These are phyloP conservation scores for Drosophila carrolli DNA, from an alignment of 1,140 invertebrate genomes.

Conservation along the genomic window DNA sequence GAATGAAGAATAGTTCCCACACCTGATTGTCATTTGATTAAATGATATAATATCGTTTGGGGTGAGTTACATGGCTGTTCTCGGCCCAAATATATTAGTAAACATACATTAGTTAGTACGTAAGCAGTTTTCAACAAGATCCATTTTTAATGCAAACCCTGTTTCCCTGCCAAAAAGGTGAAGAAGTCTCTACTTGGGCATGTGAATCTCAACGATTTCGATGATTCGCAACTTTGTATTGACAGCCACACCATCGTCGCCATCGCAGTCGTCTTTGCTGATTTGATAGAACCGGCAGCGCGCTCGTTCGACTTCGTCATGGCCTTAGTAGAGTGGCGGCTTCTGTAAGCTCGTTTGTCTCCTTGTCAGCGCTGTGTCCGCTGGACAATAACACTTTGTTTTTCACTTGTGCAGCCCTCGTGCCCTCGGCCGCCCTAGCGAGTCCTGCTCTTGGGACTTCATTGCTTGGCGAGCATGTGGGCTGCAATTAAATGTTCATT, in stretches of 20 bases:
- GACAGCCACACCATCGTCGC: not conserved
- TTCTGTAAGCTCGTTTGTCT: slow-evolving; percentile 54
- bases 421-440: not conserved
- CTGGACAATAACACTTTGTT: slow-evolving; percentile 64
- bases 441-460: slow-evolving; percentile 8
- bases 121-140: not conserved
- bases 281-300: not conserved
- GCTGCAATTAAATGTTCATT: slow-evolving; percentile 76
- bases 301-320: slow-evolving; percentile 32
- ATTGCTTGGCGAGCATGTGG: slow-evolving; percentile 65
- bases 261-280: not conserved
- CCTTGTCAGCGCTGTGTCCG: slow-evolving; percentile 28
- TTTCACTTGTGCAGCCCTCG: slow-evolving; percentile 52
- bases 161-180: not conserved
- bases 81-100: not conserved
- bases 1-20: not conserved
- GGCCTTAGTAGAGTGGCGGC: slow-evolving; percentile 10
- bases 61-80: not conserved
- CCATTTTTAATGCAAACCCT: not conserved
- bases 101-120: not conserved
- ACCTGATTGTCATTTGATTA: not conserved
- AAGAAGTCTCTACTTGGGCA: not conserved
- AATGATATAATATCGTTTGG: not conserved
- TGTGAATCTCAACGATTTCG: slow-evolving; percentile 11
- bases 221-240: slow-evolving; percentile 18